Conservation (phyloP, 2,797 vertebrate genomes). For the Takifugu rubripes region DNA sequence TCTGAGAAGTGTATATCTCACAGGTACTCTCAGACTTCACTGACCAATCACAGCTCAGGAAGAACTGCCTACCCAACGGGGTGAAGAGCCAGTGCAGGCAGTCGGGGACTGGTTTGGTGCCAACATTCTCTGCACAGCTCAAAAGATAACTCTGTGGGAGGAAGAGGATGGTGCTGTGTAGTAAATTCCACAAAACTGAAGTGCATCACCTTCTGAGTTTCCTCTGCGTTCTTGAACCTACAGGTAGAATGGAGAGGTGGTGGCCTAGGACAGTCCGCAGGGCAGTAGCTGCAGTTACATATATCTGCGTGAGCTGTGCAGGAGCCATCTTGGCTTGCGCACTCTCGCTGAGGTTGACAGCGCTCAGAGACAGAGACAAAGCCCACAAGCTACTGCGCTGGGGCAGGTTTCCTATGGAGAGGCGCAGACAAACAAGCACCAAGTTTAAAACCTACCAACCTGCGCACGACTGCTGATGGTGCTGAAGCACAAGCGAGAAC, state of each 20-base stretch:
- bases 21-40: conserved; percentile 83
- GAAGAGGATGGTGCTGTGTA: neutral
- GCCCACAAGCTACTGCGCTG: conserved; percentile 84
- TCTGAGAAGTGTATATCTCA: conserved; percentile 85
- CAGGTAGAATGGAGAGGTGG: conserved; percentile 86
- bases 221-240: conserved; percentile 61
- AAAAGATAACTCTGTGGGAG: conserved; percentile 86
- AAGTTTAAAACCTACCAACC: neutral
- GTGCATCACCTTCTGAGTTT: neutral
- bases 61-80: conserved; percentile 91
- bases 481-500: neutral
- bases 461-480: neutral
- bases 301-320: conserved; percentile 86
- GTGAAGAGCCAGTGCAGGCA: conserved; percentile 92
- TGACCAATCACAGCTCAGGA: conserved; percentile 93
- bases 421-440: neutral
- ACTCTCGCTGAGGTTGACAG: conserved; percentile 92
- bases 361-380: conserved; percentile 89
- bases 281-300: conserved; percentile 87
- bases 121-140: conserved; percentile 83
- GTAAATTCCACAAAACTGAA: neutral
- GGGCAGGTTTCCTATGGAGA: conserved; percentile 84
- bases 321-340: conserved; percentile 89
- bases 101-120: conserved; percentile 81
- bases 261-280: conserved; percentile 81